Evolutionary conservation across 2,888 invertebrate genomes (phyloP).

Genomic region (Athalia rosae): DNA sequence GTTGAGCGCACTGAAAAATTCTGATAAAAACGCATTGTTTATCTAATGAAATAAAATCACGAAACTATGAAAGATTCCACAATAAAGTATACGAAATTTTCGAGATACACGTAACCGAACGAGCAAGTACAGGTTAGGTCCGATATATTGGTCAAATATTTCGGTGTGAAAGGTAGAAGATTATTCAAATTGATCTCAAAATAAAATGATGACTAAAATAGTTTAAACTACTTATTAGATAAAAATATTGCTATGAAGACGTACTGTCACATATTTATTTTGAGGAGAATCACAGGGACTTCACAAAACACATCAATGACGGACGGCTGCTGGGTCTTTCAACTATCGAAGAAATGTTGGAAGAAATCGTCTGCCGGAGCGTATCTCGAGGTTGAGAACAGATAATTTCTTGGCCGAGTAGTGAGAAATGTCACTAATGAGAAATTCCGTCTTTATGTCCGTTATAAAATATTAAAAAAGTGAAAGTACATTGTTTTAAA

Average conservation of each 20-base stretch:
- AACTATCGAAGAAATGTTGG: slow-evolving; percentile 23
- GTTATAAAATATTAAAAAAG: neutral
- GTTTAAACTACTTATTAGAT: neutral
- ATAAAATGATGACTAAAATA: slow-evolving; percentile 26
- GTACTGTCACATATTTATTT: slow-evolving; percentile 69
- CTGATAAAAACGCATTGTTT: neutral
- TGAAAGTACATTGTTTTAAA: neutral
- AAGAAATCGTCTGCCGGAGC: slow-evolving; percentile 11
- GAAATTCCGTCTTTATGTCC: neutral
- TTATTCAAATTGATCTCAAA: slow-evolving; percentile 24
- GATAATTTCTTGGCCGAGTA: neutral
- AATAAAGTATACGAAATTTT: slow-evolving; percentile 22
- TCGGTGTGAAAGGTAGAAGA: slow-evolving; percentile 1
- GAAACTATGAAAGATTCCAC: neutral
- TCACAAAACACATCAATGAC: slow-evolving; percentile 55
- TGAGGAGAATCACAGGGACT: slow-evolving; percentile 54
- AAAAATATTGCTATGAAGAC: slow-evolving; percentile 51
- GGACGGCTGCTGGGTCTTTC: slow-evolving; percentile 17
- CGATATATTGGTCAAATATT: slow-evolving; percentile 23
- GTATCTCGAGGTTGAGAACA: slow-evolving; percentile 3
- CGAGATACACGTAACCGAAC: slow-evolving; percentile 45
- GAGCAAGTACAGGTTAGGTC: slow-evolving; percentile 50
- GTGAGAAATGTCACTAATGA: neutral
- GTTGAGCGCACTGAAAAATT: neutral
- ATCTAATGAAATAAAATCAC: neutral